phyloP scores from a whole-genome alignment of 2,113 vertebrate species.

The Stegastes partitus region DNA sequence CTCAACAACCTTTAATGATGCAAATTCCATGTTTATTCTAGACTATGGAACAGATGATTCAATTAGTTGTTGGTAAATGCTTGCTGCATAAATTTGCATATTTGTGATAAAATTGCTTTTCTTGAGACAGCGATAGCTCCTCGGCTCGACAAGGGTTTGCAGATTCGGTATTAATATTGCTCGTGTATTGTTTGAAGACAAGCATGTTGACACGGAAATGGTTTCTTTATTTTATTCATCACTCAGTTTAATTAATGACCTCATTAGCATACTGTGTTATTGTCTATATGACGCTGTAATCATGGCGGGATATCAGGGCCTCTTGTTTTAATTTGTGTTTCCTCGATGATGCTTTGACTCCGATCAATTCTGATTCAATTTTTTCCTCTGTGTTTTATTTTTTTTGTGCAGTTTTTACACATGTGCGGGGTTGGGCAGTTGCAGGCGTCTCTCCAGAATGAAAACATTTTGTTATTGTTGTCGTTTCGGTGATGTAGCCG shows the following conservation, averaged over 20 bases:
- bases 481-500: background rate
- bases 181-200: constrained; percentile 15
- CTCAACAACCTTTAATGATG: background rate
- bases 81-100: constrained; percentile 62
- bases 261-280: constrained; percentile 52
- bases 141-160: constrained; percentile 9
- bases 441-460: background rate
- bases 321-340: constrained; percentile 35
- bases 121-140: constrained; percentile 16
- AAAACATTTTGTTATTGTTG: background rate
- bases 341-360: background rate
- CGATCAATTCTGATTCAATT: background rate
- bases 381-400: background rate
- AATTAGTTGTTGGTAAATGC: constrained; percentile 38
- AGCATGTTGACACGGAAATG: constrained; percentile 25
- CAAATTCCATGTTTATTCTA: constrained; percentile 5
- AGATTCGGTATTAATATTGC: constrained; percentile 23
- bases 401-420: background rate
- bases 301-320: constrained; percentile 10
- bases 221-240: constrained; percentile 29
- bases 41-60: constrained; percentile 32
- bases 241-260: constrained; percentile 48
- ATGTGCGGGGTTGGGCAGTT: background rate
- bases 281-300: constrained; percentile 25
- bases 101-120: constrained; percentile 23